Conservation (phyloP, 1,140 invertebrate genomes). For the Drosophila teissieri region DNA sequence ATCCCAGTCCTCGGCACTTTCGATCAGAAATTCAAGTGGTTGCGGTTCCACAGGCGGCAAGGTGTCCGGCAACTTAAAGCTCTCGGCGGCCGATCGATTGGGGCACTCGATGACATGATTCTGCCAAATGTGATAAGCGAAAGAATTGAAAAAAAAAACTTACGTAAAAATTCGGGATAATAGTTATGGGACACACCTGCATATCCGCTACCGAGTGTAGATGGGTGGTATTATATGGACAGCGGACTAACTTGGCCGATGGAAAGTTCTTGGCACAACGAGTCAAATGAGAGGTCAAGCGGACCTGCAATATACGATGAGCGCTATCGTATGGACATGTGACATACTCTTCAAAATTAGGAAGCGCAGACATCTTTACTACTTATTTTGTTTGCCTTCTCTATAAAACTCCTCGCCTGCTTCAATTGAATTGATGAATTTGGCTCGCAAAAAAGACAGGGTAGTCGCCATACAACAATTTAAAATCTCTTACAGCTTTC, state of each 20-base stretch:
- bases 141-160: neutral
- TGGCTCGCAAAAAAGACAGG: too few species aligned
- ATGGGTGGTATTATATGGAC: constrained; percentile 49
- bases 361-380: neutral
- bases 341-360: neutral
- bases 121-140: constrained; percentile 3
- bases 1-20: constrained; percentile 52
- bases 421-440: too few species aligned
- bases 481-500: too few species aligned
- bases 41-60: neutral
- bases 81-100: neutral
- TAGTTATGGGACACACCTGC: constrained; percentile 13
- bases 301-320: constrained; percentile 27
- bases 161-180: too few species aligned
- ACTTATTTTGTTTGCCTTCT: neutral
- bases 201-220: constrained; percentile 10
- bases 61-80: constrained; percentile 12
- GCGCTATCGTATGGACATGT: constrained; percentile 38
- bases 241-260: constrained; percentile 16
- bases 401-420: too few species aligned
- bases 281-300: constrained; percentile 25
- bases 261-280: constrained; percentile 44
- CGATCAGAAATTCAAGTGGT: neutral
- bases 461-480: too few species aligned
- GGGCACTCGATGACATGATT: constrained; percentile 18